A percentile compares a stretch with the other conserved stretches of the same genome.
Evolutionary conservation across 2,888 invertebrate genomes (phyloP).

Genomic region (Cybosia mesomella): DNA sequence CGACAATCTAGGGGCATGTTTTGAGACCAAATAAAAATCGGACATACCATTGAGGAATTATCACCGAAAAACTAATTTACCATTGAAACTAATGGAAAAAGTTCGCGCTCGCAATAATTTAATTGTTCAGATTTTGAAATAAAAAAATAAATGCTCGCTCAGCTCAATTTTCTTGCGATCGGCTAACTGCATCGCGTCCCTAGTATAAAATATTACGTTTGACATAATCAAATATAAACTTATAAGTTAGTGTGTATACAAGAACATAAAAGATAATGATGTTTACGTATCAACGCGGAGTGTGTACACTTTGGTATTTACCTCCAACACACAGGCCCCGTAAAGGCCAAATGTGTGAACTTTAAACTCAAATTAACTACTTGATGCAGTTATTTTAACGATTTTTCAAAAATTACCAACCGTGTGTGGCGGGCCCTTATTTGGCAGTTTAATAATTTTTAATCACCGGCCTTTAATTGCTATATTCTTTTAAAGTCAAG

Average conservation of each 20-base stretch:
- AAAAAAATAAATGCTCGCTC: too few species aligned
- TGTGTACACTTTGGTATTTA: conserved; percentile 14
- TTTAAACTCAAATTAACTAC: conserved; percentile 43
- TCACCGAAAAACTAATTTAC: too few species aligned
- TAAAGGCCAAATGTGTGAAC: conserved; percentile 46
- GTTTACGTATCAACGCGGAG: conserved; percentile 10
- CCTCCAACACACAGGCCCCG: background rate
- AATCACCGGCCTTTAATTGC: conserved; percentile 10
- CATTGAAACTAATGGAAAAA: too few species aligned
- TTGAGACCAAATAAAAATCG: too few species aligned
- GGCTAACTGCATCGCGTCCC: too few species aligned
- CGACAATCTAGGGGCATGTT: too few species aligned
- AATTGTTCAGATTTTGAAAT: too few species aligned
- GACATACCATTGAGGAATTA: too few species aligned
- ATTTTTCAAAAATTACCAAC: conserved; percentile 14
- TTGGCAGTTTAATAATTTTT: conserved; percentile 15
- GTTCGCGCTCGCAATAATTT: too few species aligned
- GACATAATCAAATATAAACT: background rate
- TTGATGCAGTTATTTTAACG: conserved; percentile 16
- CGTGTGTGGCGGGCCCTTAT: conserved; percentile 10
- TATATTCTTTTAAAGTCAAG: background rate
- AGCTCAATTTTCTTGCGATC: too few species aligned
- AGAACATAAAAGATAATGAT: background rate
- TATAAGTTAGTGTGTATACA: background rate
- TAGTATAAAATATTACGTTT: background rate